Base-by-base conservation (phyloP, 1,140 invertebrate genomes). In the Anoplolepis gracilipes region DNA sequence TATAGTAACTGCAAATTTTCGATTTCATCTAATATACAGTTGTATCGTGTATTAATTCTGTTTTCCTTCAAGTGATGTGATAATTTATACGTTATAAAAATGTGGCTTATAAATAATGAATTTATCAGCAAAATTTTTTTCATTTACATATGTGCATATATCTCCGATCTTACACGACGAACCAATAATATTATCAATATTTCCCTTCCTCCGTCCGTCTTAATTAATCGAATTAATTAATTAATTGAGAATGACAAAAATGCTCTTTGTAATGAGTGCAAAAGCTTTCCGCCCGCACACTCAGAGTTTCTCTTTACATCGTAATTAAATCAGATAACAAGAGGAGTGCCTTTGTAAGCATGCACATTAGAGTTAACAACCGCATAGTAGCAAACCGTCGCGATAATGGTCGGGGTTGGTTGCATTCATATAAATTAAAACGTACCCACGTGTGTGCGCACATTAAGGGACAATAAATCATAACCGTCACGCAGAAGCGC, bases 321-420 rank as follows among this genome's bases (percentile, higher is more conserved):
- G 62, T 79, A 79, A 79, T 79, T 79, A 79, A 69, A 79, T 79
- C 76, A 79, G 62, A 79, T 79, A 69, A 79, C 39, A 69, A 79
- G 69, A 79, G 42, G 62, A 79, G 61, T 79, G 62, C 76, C 55
- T 79, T 69, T 79, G 76, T 79, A 42, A 79, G 64, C 62, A 79
- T 39, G 62, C 62, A 79, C 62, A 79, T 79, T 79, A 79, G 42
- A 53, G 62, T 69, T 79, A 79, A 79, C 62, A 69, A 22, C 30
- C 62, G 62, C 46, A 36, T 64, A 79, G 59, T 49, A 65, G 42
- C 76, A 42, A 36, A 53, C 64, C 76, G 42, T 42, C 42, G 64
- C 62, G 76, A 69, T 79, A 69, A 79, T 79, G 1, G 62, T 36
- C 42, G 42, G n/a, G 62, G 62, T 46, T 79, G 62, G 62, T 78